Evolutionary conservation across 2,888 invertebrate genomes (phyloP).

Genomic region (Oscheius sp.): DNA sequence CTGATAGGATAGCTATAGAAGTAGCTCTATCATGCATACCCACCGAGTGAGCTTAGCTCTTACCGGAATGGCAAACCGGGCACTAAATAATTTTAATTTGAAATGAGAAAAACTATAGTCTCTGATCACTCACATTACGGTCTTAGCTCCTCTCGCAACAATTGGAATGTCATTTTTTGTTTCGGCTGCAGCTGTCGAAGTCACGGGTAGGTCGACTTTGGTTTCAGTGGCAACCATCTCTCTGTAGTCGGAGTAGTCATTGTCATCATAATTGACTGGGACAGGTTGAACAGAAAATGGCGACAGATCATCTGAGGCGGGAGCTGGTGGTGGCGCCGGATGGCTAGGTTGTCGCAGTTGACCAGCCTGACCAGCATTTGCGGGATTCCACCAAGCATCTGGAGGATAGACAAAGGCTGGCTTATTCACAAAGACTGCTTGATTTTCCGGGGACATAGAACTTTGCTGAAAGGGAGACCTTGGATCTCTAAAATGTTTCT

Average conservation of each 20-base stretch:
- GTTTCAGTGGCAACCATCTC: constrained; percentile 14
- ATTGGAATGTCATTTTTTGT: constrained; percentile 2
- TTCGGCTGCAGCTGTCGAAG: not conserved
- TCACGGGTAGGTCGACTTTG: constrained; percentile 4
- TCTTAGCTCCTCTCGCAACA: constrained; percentile 21
- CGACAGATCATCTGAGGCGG: not conserved
- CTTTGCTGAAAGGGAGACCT: constrained; percentile 32
- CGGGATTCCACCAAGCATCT: constrained; percentile 22
- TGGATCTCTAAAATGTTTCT: not conserved
- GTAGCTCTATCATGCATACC: constrained; percentile 13
- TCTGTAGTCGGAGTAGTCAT: constrained; percentile 24
- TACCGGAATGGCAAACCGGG: constrained; percentile 3
- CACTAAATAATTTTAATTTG: constrained; percentile 12
- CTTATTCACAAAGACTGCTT: constrained; percentile 41
- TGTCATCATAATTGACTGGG: not conserved
- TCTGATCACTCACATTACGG: constrained; percentile 14
- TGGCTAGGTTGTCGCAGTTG: not conserved
- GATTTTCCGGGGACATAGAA: constrained; percentile 44
- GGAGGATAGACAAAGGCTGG: constrained; percentile 31
- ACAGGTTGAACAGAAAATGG: not conserved
- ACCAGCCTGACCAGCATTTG: not conserved
- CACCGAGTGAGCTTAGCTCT: constrained; percentile 19
- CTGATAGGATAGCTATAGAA: not conserved
- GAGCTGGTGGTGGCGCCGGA: not conserved
- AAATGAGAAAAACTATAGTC: not conserved